These are phyloP conservation scores for Dinocampus coccinellae DNA, from an alignment of 2,888 invertebrate genomes.

Conservation along the genomic window DNA sequence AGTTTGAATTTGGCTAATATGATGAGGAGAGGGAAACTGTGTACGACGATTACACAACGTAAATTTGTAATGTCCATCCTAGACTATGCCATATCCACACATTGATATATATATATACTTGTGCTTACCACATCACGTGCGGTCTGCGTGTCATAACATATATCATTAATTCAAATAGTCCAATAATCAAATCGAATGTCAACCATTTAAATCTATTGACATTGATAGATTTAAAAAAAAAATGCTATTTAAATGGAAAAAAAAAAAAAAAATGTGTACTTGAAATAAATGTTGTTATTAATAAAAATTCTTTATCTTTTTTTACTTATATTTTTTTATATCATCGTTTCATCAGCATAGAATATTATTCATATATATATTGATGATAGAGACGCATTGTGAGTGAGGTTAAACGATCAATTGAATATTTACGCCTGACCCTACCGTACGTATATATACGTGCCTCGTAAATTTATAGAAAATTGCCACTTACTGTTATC, in stretches of 20 bases:
- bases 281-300: no score
- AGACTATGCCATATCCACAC: background rate
- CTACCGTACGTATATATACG: background rate
- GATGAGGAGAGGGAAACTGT: background rate
- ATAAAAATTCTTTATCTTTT: background rate
- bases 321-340: background rate
- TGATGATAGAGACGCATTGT: background rate
- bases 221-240: no score
- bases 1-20: background rate
- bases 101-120: background rate
- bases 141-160: constrained; percentile 17
- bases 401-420: background rate
- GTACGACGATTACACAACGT: background rate
- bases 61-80: background rate
- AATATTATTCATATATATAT: background rate
- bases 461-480: constrained; percentile 42
- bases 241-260: background rate
- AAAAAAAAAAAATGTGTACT: background rate
- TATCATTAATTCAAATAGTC: constrained; percentile 26
- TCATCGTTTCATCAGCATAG: background rate
- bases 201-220: no score
- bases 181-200: constrained; percentile 12
- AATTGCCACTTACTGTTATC: constrained; percentile 44
- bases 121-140: constrained; percentile 4
- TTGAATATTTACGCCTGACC: constrained; percentile 30